Evolutionary conservation across 2,888 invertebrate species (phyloP), one percentile per base, ranked within the genome.

Genomic region (Apamea epomidion): DNA sequence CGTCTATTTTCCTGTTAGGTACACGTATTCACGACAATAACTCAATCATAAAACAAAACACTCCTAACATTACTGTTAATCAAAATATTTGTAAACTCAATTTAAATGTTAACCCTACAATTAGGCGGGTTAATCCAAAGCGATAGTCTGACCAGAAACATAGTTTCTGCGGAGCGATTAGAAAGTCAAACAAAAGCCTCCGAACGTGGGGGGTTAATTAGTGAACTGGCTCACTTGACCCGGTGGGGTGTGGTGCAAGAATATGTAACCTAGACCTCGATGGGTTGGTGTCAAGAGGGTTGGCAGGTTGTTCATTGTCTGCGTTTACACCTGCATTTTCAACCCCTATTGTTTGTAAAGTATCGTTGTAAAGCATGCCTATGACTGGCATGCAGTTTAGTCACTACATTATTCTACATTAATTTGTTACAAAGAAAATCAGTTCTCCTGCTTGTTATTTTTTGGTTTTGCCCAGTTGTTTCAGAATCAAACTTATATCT

Each of bases 171-270:
- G 42, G 60, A 83, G 90, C 90, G 92, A 93, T 93, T 93, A 92
- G 90, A 91, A 92, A 92, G 91, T 89, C 90, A 92, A 93, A 93
- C 92, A 93, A 93, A 91, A 89, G 88, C 88, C 82, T 77, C 70
- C 76, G 78, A 81, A 81, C 81, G 74, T 68, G 83, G 87, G 86
- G 88, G 88, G 91, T 92, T 92, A 93, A 92, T 93, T 92, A 92
- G 91, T 70, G 88, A 86, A 84, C 80, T 85, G 78, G 87, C 85
- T 88, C 87, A 89, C 87, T 90, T 89, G 86, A 87, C 87, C 85
- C 78, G 67, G 37, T 74, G 65, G 32, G 67, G 77, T 74, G 76
- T 86, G 88, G 88, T 76, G 60, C 81, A 85, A 86, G 82, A 72
- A 69, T 74, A 79, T 75, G 64, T 48, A 32, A 76, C 48, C 65